These are phyloP conservation scores for Phyllotreta cruciferae DNA, from an alignment of 2,888 invertebrate genomes.

Conservation along the genomic window DNA sequence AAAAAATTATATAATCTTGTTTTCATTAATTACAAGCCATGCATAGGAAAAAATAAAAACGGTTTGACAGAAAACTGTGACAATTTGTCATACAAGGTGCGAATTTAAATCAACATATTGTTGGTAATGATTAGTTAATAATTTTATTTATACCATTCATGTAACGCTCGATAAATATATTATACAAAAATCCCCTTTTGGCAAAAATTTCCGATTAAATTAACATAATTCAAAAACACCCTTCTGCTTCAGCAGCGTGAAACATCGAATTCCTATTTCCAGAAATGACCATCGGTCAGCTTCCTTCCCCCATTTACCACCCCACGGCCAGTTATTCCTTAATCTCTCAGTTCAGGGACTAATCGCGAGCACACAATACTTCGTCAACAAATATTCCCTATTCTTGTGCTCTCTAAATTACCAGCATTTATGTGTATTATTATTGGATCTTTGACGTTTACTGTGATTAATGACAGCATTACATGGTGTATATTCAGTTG, in stretches of 20 bases:
- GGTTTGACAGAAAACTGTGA: no score
- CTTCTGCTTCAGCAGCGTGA: neutral
- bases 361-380: constrained; percentile 46
- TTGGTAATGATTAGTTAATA: no score
- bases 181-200: no score
- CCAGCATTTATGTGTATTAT: constrained; percentile 47
- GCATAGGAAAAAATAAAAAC: neutral
- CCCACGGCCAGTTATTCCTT: constrained; percentile 57
- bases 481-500: constrained; percentile 35
- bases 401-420: constrained; percentile 39
- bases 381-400: constrained; percentile 54
- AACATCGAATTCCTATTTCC: constrained; percentile 17
- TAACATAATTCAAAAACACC: no score
- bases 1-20: no score
- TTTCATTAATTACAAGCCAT: neutral
- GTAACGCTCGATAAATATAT: no score
- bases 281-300: constrained; percentile 57
- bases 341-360: constrained; percentile 52
- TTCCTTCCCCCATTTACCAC: constrained; percentile 48
- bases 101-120: no score
- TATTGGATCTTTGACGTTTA: constrained; percentile 49
- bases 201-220: no score
- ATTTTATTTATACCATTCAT: no score
- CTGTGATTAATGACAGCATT: constrained; percentile 46
- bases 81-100: no score